A percentile compares a stretch with the other conserved stretches of the same genome.
These are phyloP conservation scores for Cyrtonyx montezumae DNA, from an alignment of 2,113 vertebrate species.

Conservation along the genomic window DNA sequence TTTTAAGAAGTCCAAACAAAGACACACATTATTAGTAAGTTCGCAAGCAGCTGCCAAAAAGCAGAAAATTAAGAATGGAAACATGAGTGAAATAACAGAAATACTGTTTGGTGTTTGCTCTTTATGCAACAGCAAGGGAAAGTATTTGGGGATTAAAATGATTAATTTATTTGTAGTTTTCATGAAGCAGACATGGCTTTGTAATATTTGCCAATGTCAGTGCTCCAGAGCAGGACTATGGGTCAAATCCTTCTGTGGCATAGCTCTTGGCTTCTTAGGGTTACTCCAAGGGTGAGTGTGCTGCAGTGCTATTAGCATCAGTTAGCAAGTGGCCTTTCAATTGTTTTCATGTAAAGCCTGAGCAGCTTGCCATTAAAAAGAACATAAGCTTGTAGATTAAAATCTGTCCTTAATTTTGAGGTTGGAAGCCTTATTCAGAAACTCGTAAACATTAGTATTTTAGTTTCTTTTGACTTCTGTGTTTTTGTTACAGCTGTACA, in stretches of 20 bases:
- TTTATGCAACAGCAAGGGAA: constrained; percentile 46
- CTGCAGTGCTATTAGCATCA: background rate
- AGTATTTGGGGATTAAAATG: constrained; percentile 66
- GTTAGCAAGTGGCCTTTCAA: background rate
- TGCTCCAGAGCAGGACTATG: constrained; percentile 6
- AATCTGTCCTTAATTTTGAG: background rate
- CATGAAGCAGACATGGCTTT: constrained; percentile 63
- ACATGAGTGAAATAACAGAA: constrained; percentile 60
- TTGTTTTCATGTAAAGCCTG: constrained; percentile 22
- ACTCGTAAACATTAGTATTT: background rate
- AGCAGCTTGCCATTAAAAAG: constrained; percentile 30
- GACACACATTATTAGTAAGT: constrained; percentile 69
- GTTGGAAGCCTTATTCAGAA: background rate
- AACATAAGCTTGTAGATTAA: background rate
- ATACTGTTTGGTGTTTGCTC: constrained; percentile 65
- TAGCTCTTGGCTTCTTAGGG: background rate
- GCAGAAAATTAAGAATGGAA: constrained; percentile 73
- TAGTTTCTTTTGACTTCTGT: background rate
- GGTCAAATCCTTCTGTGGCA: background rate
- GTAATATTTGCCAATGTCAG: constrained; percentile 8
- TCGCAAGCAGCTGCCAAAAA: constrained; percentile 68
- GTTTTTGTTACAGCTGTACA: background rate
- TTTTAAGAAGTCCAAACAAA: constrained; percentile 74
- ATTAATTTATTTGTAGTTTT: constrained; percentile 74
- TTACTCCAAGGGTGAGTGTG: background rate